These are phyloP conservation scores for Caenorhabditis tropicalis DNA, from an alignment of 1,140 invertebrate genomes.

Conservation along the genomic window DNA sequence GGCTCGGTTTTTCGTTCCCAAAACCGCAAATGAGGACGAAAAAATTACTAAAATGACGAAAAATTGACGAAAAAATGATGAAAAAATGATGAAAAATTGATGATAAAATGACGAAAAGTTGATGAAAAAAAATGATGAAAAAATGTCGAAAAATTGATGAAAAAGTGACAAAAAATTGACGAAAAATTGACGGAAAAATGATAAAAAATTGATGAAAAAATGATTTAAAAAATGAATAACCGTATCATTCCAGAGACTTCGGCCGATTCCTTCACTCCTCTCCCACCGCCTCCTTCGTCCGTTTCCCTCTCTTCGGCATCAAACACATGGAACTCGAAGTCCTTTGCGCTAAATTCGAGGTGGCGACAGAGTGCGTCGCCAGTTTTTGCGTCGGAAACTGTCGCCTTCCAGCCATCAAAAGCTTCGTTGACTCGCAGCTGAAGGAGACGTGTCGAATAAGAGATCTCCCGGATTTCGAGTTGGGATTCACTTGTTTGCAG, in stretches of 20 bases:
- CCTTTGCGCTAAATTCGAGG: conserved; percentile 10
- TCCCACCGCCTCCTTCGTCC: background rate
- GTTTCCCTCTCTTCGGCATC: conserved; percentile 3
- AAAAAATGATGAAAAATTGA: too few species aligned
- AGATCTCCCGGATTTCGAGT: background rate
- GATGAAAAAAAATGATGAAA: too few species aligned
- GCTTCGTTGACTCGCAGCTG: conserved; percentile 16
- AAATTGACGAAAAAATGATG: too few species aligned
- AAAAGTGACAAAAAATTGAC: too few species aligned
- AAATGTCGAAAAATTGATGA: too few species aligned
- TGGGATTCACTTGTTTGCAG: background rate
- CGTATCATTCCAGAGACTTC: background rate
- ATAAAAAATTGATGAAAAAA: too few species aligned
- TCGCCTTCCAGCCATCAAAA: conserved; percentile 19
- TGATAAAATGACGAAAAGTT: too few species aligned
- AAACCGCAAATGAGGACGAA: too few species aligned
- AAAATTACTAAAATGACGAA: too few species aligned
- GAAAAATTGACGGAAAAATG: too few species aligned
- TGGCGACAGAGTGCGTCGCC: conserved; percentile 1
- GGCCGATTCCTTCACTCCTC: conserved; percentile 8
- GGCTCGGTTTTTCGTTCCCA: too few species aligned
- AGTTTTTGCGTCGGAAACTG: conserved; percentile 3
- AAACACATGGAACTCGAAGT: conserved; percentile 21
- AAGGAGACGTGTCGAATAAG: conserved; percentile 14
- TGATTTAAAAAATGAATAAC: background rate